Percentiles rank a stretch among this genome's conserved stretches.
Evolutionary conservation across 1,140 invertebrate species (phyloP).

Genomic region (Xylocopa sonorina): DNA sequence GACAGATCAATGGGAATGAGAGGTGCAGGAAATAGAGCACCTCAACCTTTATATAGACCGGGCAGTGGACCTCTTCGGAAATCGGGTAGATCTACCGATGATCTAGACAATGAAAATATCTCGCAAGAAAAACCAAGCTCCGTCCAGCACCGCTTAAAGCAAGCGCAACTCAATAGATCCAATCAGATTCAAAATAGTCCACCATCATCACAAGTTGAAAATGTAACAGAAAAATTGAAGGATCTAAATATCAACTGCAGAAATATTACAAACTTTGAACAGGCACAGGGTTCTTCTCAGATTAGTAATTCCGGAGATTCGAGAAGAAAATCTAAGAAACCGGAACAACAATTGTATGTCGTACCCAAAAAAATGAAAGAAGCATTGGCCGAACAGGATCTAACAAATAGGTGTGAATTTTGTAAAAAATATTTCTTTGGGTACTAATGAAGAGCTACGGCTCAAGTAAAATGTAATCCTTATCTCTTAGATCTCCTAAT

Average conservation of each 20-base stretch:
- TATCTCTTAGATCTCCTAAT: constrained; percentile 64
- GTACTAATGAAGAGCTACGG: not conserved
- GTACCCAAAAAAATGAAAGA: constrained; percentile 83
- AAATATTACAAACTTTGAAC: constrained; percentile 69
- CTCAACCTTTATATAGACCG: constrained; percentile 84
- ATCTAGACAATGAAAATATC: constrained; percentile 79
- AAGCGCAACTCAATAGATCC: constrained; percentile 63
- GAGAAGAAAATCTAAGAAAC: constrained; percentile 81
- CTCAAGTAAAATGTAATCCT: not conserved
- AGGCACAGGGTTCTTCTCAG: constrained; percentile 67
- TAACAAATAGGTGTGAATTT: constrained; percentile 50
- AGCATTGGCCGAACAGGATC: constrained; percentile 79
- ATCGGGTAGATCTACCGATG: constrained; percentile 80
- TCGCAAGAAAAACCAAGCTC: constrained; percentile 72
- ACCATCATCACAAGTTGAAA: constrained; percentile 64
- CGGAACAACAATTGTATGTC: constrained; percentile 83
- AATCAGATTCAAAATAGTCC: constrained; percentile 61
- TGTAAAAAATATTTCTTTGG: constrained; percentile 17
- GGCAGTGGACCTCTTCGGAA: constrained; percentile 85
- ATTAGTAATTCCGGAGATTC: constrained; percentile 68
- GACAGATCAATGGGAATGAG: constrained; percentile 73
- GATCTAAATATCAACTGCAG: constrained; percentile 72
- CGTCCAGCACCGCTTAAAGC: constrained; percentile 75
- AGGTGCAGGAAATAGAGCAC: constrained; percentile 76
- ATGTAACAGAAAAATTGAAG: constrained; percentile 72